Conservation (phyloP, 2,888 invertebrate genomes). For the Augochlorella aurata region DNA sequence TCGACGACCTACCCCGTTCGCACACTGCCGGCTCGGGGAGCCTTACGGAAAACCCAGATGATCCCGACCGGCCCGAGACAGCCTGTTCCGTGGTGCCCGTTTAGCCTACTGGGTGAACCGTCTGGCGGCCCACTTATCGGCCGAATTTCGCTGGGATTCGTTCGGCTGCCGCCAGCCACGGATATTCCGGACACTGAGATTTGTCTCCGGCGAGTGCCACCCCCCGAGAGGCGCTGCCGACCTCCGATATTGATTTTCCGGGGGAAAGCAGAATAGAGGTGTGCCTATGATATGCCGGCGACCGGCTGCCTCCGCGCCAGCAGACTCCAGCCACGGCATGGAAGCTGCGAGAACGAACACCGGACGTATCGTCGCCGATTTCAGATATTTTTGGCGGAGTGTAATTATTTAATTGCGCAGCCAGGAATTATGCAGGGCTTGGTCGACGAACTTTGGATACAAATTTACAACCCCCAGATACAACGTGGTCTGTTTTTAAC, state of each 20-base stretch:
- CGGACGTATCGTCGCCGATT: background rate
- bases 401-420: no score
- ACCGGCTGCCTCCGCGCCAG: slow-evolving; percentile 47
- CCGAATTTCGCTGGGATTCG: slow-evolving; percentile 54
- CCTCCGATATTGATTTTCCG: slow-evolving; percentile 80
- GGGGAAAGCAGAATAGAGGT: slow-evolving; percentile 74
- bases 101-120: slow-evolving; percentile 3
- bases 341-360: slow-evolving; percentile 12
- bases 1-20: slow-evolving; percentile 39
- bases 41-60: slow-evolving; percentile 18
- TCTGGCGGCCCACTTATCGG: slow-evolving; percentile 45
- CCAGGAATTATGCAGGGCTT: no score
- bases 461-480: no score
- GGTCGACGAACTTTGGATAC: no score
- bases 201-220: slow-evolving; percentile 76
- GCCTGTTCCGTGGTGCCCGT: background rate
- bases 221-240: slow-evolving; percentile 78
- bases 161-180: slow-evolving; percentile 65
- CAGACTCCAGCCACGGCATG: slow-evolving; percentile 23
- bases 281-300: slow-evolving; percentile 75
- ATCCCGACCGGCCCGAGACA: background rate
- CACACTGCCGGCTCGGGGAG: slow-evolving; percentile 17
- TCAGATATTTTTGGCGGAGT: no score
- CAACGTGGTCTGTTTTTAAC: no score
- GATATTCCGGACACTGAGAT: slow-evolving; percentile 80